phyloP scores from a whole-genome alignment of 2,888 invertebrate species.

The Orthonychiurus folsomi region DNA sequence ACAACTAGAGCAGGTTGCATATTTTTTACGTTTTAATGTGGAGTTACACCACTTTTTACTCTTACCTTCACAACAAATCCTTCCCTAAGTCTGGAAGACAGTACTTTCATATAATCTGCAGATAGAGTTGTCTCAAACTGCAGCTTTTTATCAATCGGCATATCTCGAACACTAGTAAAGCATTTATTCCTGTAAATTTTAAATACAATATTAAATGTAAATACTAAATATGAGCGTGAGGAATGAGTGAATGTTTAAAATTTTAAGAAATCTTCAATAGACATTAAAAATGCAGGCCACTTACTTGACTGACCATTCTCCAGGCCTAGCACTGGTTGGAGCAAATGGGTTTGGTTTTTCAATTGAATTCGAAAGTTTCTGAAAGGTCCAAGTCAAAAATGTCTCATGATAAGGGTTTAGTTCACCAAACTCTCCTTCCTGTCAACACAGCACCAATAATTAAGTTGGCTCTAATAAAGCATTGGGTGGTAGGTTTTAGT shows the following conservation, averaged over 20 bases:
- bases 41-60: neutral
- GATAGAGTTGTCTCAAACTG: slow-evolving; percentile 56
- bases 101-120: slow-evolving; percentile 52
- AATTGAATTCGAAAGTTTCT: slow-evolving; percentile 46
- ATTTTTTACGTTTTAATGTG: slow-evolving; percentile 9
- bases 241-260: too few species aligned
- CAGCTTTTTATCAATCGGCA: slow-evolving; percentile 56
- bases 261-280: too few species aligned
- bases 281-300: too few species aligned
- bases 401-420: slow-evolving; percentile 56
- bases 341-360: slow-evolving; percentile 40
- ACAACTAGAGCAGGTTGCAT: neutral
- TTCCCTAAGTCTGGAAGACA: slow-evolving; percentile 65
- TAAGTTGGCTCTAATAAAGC: neutral
- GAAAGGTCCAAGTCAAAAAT: slow-evolving; percentile 55
- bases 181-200: slow-evolving; percentile 48
- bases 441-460: slow-evolving; percentile 6
- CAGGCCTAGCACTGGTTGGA: slow-evolving; percentile 34
- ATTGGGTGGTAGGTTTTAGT: too few species aligned
- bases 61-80: slow-evolving; percentile 60
- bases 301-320: slow-evolving; percentile 43
- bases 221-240: too few species aligned
- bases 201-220: neutral
- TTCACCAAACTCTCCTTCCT: slow-evolving; percentile 19
- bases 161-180: slow-evolving; percentile 51